phyloP scores from a whole-genome alignment of 2,888 invertebrate species.

The Theretra japonica region DNA sequence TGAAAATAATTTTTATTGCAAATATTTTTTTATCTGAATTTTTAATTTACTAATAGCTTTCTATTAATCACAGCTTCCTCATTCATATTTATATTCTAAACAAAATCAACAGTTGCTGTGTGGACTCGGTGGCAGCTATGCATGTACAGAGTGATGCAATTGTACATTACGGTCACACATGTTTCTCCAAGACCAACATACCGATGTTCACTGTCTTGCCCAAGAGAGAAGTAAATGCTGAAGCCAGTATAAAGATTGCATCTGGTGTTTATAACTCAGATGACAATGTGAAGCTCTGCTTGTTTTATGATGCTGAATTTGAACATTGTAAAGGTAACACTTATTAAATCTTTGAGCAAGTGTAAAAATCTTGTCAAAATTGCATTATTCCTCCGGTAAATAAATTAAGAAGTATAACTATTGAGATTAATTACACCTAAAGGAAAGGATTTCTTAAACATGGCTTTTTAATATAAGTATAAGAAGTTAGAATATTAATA shows the following conservation, averaged over 20 bases:
- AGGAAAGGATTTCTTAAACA: no score
- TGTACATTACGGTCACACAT: conserved; percentile 96
- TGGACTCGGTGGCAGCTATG: conserved; percentile 95
- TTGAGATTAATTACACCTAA: no score
- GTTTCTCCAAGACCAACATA: conserved; percentile 90
- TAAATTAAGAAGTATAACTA: no score
- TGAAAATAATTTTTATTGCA: no score
- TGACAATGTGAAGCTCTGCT: conserved; percentile 66
- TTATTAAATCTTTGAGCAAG: not conserved
- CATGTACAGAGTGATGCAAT: conserved; percentile 94
- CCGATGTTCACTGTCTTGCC: conserved; percentile 91
- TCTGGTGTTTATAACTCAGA: conserved; percentile 58
- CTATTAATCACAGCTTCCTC: not conserved
- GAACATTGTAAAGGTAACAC: conserved; percentile 84
- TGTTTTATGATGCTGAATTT: conserved; percentile 89
- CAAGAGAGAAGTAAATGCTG: conserved; percentile 84
- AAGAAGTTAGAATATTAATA: no score
- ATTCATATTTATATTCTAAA: not conserved
- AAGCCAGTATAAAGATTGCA: conserved; percentile 51
- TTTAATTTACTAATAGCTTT: no score
- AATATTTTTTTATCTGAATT: no score
- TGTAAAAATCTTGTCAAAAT: no score
- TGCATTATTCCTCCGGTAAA: no score
- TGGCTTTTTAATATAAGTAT: no score
- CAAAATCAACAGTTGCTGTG: conserved; percentile 89